Percentiles rank a stretch among this genome's conserved stretches.
These are phyloP conservation scores for Gobiocypris rarus DNA, from an alignment of 2,113 vertebrate genomes.

Conservation along the genomic window DNA sequence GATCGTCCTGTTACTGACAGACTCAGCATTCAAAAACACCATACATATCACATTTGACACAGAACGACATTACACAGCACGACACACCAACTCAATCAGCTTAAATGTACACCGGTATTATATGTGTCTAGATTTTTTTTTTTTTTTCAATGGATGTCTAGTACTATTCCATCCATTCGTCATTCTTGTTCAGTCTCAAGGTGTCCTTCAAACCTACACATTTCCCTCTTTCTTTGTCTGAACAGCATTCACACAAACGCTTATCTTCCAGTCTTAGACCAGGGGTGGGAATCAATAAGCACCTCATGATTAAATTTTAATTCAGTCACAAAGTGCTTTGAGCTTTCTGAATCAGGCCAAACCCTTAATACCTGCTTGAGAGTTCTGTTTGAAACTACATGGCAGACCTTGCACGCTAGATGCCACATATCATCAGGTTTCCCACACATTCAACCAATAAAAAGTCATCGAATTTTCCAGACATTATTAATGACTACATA, in stretches of 20 bases:
- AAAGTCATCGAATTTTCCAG: neutral
- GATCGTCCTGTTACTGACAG: neutral
- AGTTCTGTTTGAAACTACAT: neutral
- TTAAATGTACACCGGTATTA: neutral
- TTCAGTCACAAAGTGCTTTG: neutral
- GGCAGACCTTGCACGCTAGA: neutral
- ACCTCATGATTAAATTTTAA: neutral
- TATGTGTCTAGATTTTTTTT: neutral
- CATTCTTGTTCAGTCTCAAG: neutral
- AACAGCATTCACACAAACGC: neutral
- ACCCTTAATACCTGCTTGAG: neutral
- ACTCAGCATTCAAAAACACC: neutral
- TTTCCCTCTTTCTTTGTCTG: neutral
- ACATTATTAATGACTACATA: neutral
- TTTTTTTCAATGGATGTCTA: constrained; percentile 4
- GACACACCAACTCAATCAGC: neutral
- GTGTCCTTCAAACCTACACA: neutral
- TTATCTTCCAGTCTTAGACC: constrained; percentile 5
- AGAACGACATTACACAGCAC: neutral
- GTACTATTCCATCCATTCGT: neutral
- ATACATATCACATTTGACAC: neutral
- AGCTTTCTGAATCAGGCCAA: neutral
- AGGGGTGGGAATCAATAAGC: neutral
- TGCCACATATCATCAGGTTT: neutral
- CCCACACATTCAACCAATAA: neutral